phyloP scores from a whole-genome alignment of 2,113 vertebrate species.

The Eretmochelys imbricata region DNA sequence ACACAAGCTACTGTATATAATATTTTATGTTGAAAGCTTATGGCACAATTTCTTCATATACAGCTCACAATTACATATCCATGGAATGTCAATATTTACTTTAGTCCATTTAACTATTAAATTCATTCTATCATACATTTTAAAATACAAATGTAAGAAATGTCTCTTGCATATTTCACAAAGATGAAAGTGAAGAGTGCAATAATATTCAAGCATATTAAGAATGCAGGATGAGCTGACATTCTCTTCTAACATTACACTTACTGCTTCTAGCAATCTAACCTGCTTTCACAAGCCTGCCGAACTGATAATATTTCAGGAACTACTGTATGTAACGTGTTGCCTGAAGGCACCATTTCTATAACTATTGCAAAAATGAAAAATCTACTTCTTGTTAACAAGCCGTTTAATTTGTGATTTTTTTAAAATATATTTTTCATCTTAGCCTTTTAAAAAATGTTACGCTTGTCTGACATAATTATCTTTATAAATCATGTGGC shows the following conservation, averaged over 20 bases:
- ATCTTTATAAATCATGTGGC: background rate
- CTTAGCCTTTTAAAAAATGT: background rate
- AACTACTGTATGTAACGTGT: background rate
- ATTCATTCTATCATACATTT: conserved; percentile 35
- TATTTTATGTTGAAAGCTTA: conserved; percentile 57
- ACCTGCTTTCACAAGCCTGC: conserved; percentile 41
- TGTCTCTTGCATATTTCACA: conserved; percentile 75
- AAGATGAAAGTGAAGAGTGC: conserved; percentile 74
- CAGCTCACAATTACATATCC: conserved; percentile 55
- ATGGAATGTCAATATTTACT: conserved; percentile 34
- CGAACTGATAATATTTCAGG: background rate
- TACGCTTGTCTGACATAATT: background rate
- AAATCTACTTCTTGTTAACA: background rate
- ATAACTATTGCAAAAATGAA: conserved; percentile 15
- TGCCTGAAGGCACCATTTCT: conserved; percentile 53
- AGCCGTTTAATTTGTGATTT: conserved; percentile 7
- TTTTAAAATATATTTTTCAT: background rate
- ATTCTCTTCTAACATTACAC: conserved; percentile 48
- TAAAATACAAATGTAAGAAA: conserved; percentile 67
- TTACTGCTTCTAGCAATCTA: conserved; percentile 31
- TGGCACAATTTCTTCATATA: conserved; percentile 66
- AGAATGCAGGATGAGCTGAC: conserved; percentile 51
- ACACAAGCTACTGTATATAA: conserved; percentile 60
- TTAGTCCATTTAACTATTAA: conserved; percentile 29
- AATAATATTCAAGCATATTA: conserved; percentile 67